These are phyloP conservation scores for Scaptomyza flava DNA, from an alignment of 2,888 invertebrate species.

Conservation along the genomic window DNA sequence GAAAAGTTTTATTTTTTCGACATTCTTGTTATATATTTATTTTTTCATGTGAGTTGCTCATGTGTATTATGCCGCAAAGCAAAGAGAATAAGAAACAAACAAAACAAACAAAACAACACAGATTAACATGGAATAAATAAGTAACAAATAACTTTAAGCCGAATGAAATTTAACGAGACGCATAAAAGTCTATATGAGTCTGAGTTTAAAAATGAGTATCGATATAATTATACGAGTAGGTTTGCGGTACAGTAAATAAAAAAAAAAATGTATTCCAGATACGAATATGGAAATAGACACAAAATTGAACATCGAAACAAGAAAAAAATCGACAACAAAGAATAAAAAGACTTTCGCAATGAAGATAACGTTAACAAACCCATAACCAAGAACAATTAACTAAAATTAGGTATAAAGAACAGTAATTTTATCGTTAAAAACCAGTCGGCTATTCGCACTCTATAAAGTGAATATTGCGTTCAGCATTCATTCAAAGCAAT, in stretches of 20 bases:
- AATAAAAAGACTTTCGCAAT: slow-evolving; percentile 6
- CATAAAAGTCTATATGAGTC: slow-evolving; percentile 31
- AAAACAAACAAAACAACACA: slow-evolving; percentile 52
- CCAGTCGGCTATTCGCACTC: not conserved
- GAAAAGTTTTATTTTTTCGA: slow-evolving; percentile 40
- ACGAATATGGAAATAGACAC: not conserved
- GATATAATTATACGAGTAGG: too few relatives aligned
- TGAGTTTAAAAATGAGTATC: slow-evolving; percentile 6
- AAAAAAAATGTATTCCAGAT: slow-evolving; percentile 23
- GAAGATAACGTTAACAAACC: slow-evolving; percentile 17
- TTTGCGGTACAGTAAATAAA: slow-evolving; percentile 13
- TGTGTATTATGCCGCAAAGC: slow-evolving; percentile 30
- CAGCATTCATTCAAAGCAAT: not conserved
- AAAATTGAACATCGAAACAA: slow-evolving; percentile 17
- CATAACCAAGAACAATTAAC: too few relatives aligned
- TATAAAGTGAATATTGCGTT: not conserved
- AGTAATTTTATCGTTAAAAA: not conserved
- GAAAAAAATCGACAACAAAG: slow-evolving; percentile 37
- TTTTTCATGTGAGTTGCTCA: slow-evolving; percentile 27
- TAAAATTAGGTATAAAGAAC: not conserved
- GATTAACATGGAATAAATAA: slow-evolving; percentile 53
- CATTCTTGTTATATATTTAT: slow-evolving; percentile 17
- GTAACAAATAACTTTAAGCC: slow-evolving; percentile 28
- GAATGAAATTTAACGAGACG: slow-evolving; percentile 43
- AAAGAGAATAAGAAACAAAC: slow-evolving; percentile 41